Evolutionary conservation across 2,888 invertebrate genomes (phyloP), one percentile per base, ranked within the genome.

Genomic region (Tubulanus polymorphus): DNA sequence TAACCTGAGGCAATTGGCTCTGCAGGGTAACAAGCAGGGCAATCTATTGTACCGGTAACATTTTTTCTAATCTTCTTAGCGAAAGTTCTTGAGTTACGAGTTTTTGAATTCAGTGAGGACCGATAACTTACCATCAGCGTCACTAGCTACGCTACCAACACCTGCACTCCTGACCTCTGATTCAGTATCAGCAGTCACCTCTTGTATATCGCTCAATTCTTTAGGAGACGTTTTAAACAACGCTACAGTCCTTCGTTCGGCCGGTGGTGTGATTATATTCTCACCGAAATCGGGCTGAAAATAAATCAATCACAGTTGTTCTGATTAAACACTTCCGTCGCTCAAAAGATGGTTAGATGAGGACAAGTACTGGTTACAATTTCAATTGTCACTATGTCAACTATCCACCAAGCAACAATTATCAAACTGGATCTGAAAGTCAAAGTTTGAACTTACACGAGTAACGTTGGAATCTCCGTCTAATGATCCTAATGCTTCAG

Each of bases 211-310:
- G 23, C 41, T 41, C 41, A 41, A 23, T 15, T 25, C 25, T 29
- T 37, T 30, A 37, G 27, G 49, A 5, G 50, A 12, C 41, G 32
- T 20, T 18, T 41, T 32, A 25, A 63, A 53, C 50, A 63, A 60
- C 29, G 57, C 57, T n/a, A 48, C 55, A 0, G 63, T 68, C 41
- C 48, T 54, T 26, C 61, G 52, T 15, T 62, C 55, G 20, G 52
- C 58, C 0, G 71, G 70, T 5, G 73, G 71, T 5, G 70, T 70
- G 32, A 55, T 54, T n/a, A 70, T 57, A 26, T 56, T 52, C 59
- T 61, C 65, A 3, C 73, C 73, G 65, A 73, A 73, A 37, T 69
- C 64, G 37, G 73, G 73, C 73, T 73, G 61, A 18, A 63, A 61
- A 32, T 32, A 32, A 32, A 32, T 12, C 35, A 32, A 12, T n/a